Percentiles rank a stretch among this genome's conserved stretches.
Conservation (phyloP, 2,888 invertebrate species). For the Oscheius sp. region DNA sequence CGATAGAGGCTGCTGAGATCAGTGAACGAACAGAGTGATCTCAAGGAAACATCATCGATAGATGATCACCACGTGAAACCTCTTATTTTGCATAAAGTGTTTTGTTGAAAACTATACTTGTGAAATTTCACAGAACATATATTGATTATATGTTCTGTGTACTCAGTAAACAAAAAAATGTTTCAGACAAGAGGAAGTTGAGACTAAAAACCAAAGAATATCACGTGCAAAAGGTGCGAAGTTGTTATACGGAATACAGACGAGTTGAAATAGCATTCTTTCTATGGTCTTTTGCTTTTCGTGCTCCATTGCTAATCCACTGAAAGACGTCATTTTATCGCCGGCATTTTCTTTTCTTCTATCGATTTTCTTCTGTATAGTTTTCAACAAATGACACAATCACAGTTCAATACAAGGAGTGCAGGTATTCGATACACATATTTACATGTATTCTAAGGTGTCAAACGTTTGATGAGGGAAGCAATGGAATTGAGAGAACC, state of each 20-base stretch:
- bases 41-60: slow-evolving; percentile 21
- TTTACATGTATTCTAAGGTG: slow-evolving; percentile 76
- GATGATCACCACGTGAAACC: slow-evolving; percentile 17
- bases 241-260: too few relatives aligned
- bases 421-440: slow-evolving; percentile 38
- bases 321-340: not conserved
- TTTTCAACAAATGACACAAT: not conserved
- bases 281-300: not conserved
- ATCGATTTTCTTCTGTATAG: not conserved
- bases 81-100: too few relatives aligned
- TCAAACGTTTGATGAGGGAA: slow-evolving; percentile 90
- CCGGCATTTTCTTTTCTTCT: not conserved
- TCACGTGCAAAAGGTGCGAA: too few relatives aligned
- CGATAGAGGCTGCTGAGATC: slow-evolving; percentile 1
- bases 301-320: not conserved
- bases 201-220: too few relatives aligned
- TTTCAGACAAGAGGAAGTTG: too few relatives aligned
- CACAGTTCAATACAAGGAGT: slow-evolving; percentile 45
- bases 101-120: too few relatives aligned
- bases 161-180: too few relatives aligned
- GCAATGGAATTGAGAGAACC: slow-evolving; percentile 85
- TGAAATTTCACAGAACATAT: too few relatives aligned
- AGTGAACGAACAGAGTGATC: slow-evolving; percentile 19
- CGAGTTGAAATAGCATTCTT: not conserved
- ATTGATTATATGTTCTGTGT: too few relatives aligned